A percentile compares a stretch with the other conserved stretches of the same genome.
phyloP scores from a whole-genome alignment of 2,113 vertebrate genomes.

The Lampris megalopsis region DNA sequence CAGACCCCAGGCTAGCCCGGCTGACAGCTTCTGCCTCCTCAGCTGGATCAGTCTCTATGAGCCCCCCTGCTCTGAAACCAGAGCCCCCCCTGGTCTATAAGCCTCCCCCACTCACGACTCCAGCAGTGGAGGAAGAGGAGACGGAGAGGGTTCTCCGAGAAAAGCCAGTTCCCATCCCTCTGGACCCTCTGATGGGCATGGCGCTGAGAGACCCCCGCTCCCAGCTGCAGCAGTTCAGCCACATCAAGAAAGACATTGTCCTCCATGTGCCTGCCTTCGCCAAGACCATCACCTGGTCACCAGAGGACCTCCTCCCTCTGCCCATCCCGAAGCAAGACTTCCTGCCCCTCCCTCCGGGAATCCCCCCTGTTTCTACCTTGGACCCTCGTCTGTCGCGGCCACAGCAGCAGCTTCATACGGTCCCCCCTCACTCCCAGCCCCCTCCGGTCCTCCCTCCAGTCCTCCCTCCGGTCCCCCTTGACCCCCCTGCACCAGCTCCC shows the following conservation, averaged over 20 bases:
- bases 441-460: slow-evolving; percentile 28
- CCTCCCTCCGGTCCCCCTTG: slow-evolving; percentile 45
- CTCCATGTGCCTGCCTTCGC: slow-evolving; percentile 87
- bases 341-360: slow-evolving; percentile 85
- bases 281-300: slow-evolving; percentile 90
- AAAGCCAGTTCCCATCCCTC: slow-evolving; percentile 88
- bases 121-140: slow-evolving; percentile 87
- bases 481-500: slow-evolving; percentile 54
- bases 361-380: slow-evolving; percentile 83
- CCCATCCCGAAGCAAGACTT: slow-evolving; percentile 90
- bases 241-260: slow-evolving; percentile 92
- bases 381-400: slow-evolving; percentile 85
- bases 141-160: slow-evolving; percentile 88
- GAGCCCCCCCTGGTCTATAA: slow-evolving; percentile 80
- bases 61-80: slow-evolving; percentile 42
- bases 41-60: slow-evolving; percentile 49
- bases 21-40: slow-evolving; percentile 46
- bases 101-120: slow-evolving; percentile 67
- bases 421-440: slow-evolving; percentile 68
- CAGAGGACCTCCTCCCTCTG: slow-evolving; percentile 91
- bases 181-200: slow-evolving; percentile 87
- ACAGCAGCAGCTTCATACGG: slow-evolving; percentile 66
- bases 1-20: slow-evolving; percentile 80
- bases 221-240: slow-evolving; percentile 94
- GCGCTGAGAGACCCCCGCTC: slow-evolving; percentile 87